phyloP scores from a whole-genome alignment of 2,113 vertebrate species.

The Myodes glareolus region DNA sequence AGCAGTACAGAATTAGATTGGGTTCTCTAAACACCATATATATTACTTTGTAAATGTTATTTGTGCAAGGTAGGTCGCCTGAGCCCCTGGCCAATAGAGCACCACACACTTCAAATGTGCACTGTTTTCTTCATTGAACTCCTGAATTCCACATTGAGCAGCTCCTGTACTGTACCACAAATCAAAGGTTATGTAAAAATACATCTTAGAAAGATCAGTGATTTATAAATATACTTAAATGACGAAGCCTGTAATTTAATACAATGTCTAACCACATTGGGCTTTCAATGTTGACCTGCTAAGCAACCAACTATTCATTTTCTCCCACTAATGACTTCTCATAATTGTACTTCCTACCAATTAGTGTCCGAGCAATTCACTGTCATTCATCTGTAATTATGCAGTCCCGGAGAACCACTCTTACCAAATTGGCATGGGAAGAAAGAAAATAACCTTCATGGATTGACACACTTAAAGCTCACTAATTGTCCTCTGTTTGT shows the following conservation, averaged over 20 bases:
- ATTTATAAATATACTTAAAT: conserved; percentile 66
- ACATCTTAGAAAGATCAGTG: conserved; percentile 45
- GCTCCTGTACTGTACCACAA: conserved; percentile 46
- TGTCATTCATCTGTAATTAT: conserved; percentile 74
- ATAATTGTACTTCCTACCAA: conserved; percentile 80
- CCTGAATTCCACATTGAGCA: background rate
- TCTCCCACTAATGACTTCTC: conserved; percentile 73
- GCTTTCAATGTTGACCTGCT: conserved; percentile 66
- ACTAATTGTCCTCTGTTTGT: conserved; percentile 67
- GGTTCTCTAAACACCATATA: background rate
- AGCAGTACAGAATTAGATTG: background rate
- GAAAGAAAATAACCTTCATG: conserved; percentile 65
- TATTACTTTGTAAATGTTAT: conserved; percentile 31
- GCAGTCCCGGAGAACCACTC: conserved; percentile 36
- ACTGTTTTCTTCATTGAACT: conserved; percentile 20
- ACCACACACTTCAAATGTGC: background rate
- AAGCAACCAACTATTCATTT: conserved; percentile 74
- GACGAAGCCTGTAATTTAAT: conserved; percentile 68
- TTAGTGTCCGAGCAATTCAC: conserved; percentile 72
- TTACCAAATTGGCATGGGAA: conserved; percentile 61
- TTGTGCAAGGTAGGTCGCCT: background rate
- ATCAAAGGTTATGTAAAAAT: conserved; percentile 55
- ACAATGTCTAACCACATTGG: conserved; percentile 60
- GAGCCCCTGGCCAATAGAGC: background rate
- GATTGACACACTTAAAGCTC: conserved; percentile 68